Percentiles rank a stretch among this genome's conserved stretches.
Evolutionary conservation across 2,888 invertebrate genomes (phyloP).

Genomic region (Hermaeophaga mercurialis): DNA sequence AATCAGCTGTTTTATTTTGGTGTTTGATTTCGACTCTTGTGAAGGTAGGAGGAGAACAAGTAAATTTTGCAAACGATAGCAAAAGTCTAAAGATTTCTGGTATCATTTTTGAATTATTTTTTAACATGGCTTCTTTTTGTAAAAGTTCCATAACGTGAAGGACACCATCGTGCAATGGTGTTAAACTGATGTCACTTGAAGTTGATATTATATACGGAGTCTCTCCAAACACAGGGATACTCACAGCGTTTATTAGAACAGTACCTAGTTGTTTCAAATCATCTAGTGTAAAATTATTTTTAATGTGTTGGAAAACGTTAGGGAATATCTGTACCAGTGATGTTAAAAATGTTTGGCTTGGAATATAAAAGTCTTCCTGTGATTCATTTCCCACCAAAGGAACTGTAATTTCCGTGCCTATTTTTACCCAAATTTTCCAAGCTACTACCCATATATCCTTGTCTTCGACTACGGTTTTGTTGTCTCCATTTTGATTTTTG

Average conservation of each 20-base stretch:
- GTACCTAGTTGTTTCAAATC: slow-evolving; percentile 81
- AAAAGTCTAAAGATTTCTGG: slow-evolving; percentile 71
- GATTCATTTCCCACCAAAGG: slow-evolving; percentile 59
- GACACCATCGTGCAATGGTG: slow-evolving; percentile 83
- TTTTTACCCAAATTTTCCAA: slow-evolving; percentile 87
- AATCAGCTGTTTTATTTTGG: slow-evolving; percentile 66
- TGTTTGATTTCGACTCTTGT: slow-evolving; percentile 61
- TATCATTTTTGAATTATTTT: slow-evolving; percentile 65
- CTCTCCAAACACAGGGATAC: slow-evolving; percentile 81
- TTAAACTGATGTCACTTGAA: slow-evolving; percentile 78
- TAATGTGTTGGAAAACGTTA: slow-evolving; percentile 87
- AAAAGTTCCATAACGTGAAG: slow-evolving; percentile 86
- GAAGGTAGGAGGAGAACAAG: slow-evolving; percentile 69
- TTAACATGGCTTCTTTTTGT: slow-evolving; percentile 73
- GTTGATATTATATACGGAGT: slow-evolving; percentile 76
- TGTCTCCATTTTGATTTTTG: slow-evolving; percentile 59
- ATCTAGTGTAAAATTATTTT: slow-evolving; percentile 65
- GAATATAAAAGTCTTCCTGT: slow-evolving; percentile 75
- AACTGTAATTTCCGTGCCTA: slow-evolving; percentile 79
- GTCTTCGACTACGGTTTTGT: slow-evolving; percentile 56
- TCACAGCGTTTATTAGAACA: slow-evolving; percentile 72
- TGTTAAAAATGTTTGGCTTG: slow-evolving; percentile 92
- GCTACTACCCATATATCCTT: slow-evolving; percentile 78
- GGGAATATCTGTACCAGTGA: slow-evolving; percentile 96
- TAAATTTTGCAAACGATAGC: slow-evolving; percentile 70